Percentiles rank a stretch among this genome's conserved stretches.
Conservation (phyloP, 1,140 invertebrate genomes). For the Apis dorsata region DNA sequence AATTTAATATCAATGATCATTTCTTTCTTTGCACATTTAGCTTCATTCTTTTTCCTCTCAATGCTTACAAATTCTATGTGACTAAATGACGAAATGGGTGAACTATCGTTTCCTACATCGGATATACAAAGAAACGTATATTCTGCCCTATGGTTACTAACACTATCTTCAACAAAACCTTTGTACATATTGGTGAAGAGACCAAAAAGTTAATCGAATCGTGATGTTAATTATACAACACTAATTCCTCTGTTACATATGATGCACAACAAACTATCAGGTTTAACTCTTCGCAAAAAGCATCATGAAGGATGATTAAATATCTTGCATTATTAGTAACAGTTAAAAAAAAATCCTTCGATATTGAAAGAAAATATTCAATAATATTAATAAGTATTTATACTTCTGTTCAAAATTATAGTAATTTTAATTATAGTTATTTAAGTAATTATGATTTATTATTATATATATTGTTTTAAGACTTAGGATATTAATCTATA, state of each 20-base stretch:
- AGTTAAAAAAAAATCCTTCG: no score
- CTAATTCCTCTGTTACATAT: not conserved
- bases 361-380: no score
- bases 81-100: not conserved
- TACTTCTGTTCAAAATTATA: no score
- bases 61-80: slow-evolving; percentile 1
- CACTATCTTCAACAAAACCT: not conserved
- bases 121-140: not conserved
- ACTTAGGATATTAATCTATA: no score
- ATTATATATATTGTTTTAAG: no score
- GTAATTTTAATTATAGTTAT: no score
- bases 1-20: not conserved
- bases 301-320: no score
- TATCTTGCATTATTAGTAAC: no score
- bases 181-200: not conserved
- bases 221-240: not conserved
- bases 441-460: no score
- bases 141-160: not conserved
- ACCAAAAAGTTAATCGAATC: not conserved
- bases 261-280: not conserved
- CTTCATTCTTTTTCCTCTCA: not conserved
- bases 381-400: no score
- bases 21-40: not conserved
- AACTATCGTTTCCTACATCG: not conserved
- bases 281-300: no score